Conservation (phyloP, 2,888 invertebrate genomes). For the Synergus gifuensis region DNA sequence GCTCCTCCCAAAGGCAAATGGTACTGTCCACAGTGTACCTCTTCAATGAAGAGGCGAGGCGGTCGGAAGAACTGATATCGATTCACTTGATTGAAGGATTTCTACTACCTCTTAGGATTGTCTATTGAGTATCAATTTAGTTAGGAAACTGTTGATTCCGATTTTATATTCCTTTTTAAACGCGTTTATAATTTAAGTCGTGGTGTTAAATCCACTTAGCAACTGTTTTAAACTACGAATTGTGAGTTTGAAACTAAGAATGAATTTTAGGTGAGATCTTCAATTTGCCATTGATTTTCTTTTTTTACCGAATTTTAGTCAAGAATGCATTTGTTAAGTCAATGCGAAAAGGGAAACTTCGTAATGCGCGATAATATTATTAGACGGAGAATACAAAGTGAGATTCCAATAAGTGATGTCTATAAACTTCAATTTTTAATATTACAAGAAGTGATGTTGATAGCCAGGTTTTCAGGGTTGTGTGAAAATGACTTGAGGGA, state of each 20-base stretch:
- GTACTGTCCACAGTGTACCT: constrained; percentile 98
- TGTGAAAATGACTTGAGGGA: not conserved
- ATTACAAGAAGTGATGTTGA: constrained; percentile 13
- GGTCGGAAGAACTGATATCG: constrained; percentile 86
- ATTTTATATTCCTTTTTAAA: constrained; percentile 63
- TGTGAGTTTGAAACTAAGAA: constrained; percentile 34
- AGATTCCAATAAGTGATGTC: constrained; percentile 20
- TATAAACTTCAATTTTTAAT: constrained; percentile 14
- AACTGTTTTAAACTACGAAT: not conserved
- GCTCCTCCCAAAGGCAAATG: constrained; percentile 99
- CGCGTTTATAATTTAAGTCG: constrained; percentile 62
- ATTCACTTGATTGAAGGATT: constrained; percentile 55
- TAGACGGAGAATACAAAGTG: constrained; percentile 7
- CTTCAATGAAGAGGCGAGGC: constrained; percentile 90
- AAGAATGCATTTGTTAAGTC: constrained; percentile 29
- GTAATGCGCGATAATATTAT: not conserved
- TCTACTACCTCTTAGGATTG: constrained; percentile 74
- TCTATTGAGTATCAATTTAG: constrained; percentile 68
- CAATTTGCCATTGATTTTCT: constrained; percentile 50
- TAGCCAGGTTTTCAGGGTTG: constrained; percentile 11
- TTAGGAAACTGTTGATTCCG: constrained; percentile 64
- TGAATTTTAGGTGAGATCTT: constrained; percentile 41
- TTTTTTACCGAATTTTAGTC: constrained; percentile 44
- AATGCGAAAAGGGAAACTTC: constrained; percentile 16
- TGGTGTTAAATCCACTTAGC: constrained; percentile 47